Evolutionary conservation across 2,113 vertebrate genomes (phyloP).

Genomic region (Hirundichthys speculiger): DNA sequence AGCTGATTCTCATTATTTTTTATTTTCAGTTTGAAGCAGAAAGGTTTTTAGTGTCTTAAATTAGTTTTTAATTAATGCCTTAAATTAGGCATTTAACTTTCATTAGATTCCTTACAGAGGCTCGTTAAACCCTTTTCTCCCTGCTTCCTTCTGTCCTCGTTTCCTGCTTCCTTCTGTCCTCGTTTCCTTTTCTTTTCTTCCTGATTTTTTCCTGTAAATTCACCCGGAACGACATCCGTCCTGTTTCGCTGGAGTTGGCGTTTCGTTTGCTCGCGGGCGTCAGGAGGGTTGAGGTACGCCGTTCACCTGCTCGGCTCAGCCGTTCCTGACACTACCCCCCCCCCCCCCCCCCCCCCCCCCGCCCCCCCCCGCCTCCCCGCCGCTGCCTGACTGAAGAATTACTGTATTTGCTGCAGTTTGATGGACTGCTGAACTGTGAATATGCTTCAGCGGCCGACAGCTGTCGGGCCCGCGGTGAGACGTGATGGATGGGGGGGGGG

Average conservation of each 20-base stretch:
- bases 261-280: neutral
- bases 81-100: no score
- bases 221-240: slow-evolving; percentile 12
- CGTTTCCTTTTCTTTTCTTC: no score
- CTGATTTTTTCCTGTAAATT: neutral
- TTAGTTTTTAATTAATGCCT: no score
- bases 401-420: slow-evolving; percentile 80
- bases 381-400: slow-evolving; percentile 71
- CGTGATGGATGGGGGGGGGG: slow-evolving; percentile 76
- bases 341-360: neutral
- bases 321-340: no score
- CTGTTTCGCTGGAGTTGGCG: neutral
- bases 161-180: no score
- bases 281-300: slow-evolving; percentile 33
- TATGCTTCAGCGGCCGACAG: slow-evolving; percentile 74
- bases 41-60: no score
- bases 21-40: no score
- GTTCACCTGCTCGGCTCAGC: slow-evolving; percentile 31
- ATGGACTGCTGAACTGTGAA: slow-evolving; percentile 83
- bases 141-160: no score
- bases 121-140: no score
- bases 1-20: no score
- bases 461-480: slow-evolving; percentile 76
- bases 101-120: no score
- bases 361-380: slow-evolving; percentile 21